These are phyloP conservation scores for Echinometra lucunter DNA, from an alignment of 53 echinoderm and acorn worm species.

Conservation along the genomic window DNA sequence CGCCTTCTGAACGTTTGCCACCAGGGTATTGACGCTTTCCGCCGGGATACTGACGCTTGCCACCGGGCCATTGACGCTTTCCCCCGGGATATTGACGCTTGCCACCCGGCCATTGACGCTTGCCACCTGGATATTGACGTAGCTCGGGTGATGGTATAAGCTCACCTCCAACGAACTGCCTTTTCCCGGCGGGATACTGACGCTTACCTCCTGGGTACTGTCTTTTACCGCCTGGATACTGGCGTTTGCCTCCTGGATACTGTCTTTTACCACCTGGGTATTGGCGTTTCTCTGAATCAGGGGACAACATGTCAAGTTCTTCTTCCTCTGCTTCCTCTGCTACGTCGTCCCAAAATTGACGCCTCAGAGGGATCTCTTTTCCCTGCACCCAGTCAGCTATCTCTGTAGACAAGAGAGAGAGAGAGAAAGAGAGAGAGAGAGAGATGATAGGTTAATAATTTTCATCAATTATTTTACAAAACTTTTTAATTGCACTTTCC, in stretches of 20 bases:
- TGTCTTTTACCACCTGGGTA: conserved; percentile 78
- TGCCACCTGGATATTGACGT: conserved; percentile 70
- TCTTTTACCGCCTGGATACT: conserved; percentile 65
- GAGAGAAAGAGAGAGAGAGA: background rate
- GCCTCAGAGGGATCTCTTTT: conserved; percentile 31
- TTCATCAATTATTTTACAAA: background rate
- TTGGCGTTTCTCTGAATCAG: conserved; percentile 74
- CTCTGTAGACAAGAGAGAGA: background rate
- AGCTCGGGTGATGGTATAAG: conserved; percentile 60
- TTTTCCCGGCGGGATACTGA: conserved; percentile 79
- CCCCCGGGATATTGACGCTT: conserved; percentile 71
- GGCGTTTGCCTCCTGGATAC: conserved; percentile 76
- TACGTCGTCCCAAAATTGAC: conserved; percentile 45
- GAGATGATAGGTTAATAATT: background rate
- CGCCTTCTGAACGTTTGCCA: conserved; percentile 64
- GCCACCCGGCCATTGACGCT: conserved; percentile 76
- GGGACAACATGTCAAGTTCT: conserved; percentile 20
- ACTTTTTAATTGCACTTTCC: no score
- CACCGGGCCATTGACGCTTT: conserved; percentile 75
- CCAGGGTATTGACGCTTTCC: conserved; percentile 79
- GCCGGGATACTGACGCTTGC: conserved; percentile 71
- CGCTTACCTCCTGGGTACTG: conserved; percentile 65
- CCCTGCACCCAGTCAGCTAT: conserved; percentile 54
- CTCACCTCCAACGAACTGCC: conserved; percentile 74
- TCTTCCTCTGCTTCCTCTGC: conserved; percentile 46